A percentile compares a stretch with the other conserved stretches of the same genome.
Conservation (phyloP, 2,888 invertebrate species). For the Andrena flavipes region DNA sequence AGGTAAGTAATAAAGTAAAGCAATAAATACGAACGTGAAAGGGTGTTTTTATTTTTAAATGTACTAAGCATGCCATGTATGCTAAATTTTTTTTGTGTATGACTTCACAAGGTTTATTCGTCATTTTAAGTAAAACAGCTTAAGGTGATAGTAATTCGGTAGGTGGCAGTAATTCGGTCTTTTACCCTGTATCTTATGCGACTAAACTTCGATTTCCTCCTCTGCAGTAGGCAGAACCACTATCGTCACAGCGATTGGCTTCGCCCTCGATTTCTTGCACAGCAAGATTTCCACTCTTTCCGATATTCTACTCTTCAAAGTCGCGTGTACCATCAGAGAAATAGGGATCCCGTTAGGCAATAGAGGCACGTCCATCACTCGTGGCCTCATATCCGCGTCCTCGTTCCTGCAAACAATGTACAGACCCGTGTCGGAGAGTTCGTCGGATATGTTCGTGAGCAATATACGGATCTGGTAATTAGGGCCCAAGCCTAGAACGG, state of each 20-base stretch:
- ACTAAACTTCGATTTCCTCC: slow-evolving; percentile 67
- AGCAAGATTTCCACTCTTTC: slow-evolving; percentile 78
- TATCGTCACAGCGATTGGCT: slow-evolving; percentile 74
- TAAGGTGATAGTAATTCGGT: too few relatives aligned
- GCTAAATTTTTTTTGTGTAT: too few relatives aligned
- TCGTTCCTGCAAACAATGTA: slow-evolving; percentile 78
- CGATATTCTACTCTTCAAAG: slow-evolving; percentile 71
- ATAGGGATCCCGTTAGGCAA: slow-evolving; percentile 78
- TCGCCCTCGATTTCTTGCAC: slow-evolving; percentile 74
- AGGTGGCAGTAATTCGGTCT: too few relatives aligned
- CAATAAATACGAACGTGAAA: too few relatives aligned
- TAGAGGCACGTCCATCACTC: slow-evolving; percentile 76
- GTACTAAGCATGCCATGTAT: too few relatives aligned
- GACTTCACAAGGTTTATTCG: too few relatives aligned
- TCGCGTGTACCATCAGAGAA: slow-evolving; percentile 75
- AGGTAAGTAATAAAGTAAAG: too few relatives aligned
- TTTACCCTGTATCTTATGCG: too few relatives aligned
- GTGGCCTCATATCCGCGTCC: slow-evolving; percentile 75
- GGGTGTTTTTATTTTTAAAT: too few relatives aligned
- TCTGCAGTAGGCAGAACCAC: slow-evolving; percentile 79
- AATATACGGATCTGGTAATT: slow-evolving; percentile 77
- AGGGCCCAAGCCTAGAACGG: slow-evolving; percentile 81
- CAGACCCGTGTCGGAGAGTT: slow-evolving; percentile 72
- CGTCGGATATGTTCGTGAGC: slow-evolving; percentile 78
- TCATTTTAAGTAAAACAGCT: too few relatives aligned